These are phyloP conservation scores for Rhinoderma darwinii DNA, from an alignment of 2,113 vertebrate genomes.

Conservation along the genomic window DNA sequence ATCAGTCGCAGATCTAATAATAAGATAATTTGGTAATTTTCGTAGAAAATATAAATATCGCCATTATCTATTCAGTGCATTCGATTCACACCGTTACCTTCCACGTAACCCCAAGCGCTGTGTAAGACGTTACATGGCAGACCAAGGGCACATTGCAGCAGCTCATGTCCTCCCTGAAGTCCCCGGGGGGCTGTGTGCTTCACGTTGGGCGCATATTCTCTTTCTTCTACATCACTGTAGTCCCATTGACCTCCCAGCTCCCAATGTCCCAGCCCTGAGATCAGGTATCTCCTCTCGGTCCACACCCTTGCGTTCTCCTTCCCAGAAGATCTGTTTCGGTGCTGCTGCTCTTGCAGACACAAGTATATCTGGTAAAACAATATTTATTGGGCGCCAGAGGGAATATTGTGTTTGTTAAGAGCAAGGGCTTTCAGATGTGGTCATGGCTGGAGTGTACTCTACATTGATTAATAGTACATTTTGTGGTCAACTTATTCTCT, in stretches of 20 bases:
- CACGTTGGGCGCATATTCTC: neutral
- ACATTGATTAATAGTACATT: constrained; percentile 53
- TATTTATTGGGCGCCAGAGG: constrained; percentile 47
- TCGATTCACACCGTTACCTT: neutral
- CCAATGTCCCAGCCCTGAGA: neutral
- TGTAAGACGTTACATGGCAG: too few species aligned
- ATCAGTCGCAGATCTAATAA: too few species aligned
- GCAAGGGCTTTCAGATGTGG: constrained; percentile 46
- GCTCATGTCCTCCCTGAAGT: neutral
- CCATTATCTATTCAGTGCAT: too few species aligned
- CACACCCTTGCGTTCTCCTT: constrained; percentile 42
- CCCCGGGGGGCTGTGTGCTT: neutral
- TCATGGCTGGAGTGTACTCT: constrained; percentile 29
- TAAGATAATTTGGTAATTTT: too few species aligned
- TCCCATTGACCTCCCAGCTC: constrained; percentile 34
- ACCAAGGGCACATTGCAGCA: neutral
- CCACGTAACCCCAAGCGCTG: neutral
- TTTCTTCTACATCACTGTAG: constrained; percentile 28
- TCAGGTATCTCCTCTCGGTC: constrained; percentile 21
- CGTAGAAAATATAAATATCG: too few species aligned
- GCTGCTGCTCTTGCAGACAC: constrained; percentile 44
- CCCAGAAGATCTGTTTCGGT: constrained; percentile 20
- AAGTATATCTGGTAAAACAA: constrained; percentile 54
- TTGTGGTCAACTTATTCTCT: constrained; percentile 51
- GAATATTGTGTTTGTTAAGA: constrained; percentile 34